phyloP scores from a whole-genome alignment of 2,113 vertebrate species.

The Oostethus manadensis region DNA sequence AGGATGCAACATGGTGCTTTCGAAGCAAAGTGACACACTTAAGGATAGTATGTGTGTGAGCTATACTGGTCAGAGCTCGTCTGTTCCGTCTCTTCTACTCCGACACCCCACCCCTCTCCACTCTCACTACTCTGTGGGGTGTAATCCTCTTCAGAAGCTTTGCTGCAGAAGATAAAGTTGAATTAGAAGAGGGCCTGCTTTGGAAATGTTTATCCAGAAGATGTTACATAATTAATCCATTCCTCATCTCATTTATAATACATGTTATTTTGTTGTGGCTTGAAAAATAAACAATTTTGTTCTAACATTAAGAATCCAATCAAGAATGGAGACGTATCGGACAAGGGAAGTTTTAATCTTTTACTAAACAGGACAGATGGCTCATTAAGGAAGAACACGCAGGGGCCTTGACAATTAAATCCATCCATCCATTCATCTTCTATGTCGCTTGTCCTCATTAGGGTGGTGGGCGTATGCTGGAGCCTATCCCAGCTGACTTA shows the following conservation, averaged over 20 bases:
- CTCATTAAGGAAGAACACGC: conserved; percentile 20
- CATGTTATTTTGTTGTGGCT: neutral
- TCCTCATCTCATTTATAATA: neutral
- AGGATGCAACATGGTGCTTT: conserved; percentile 60
- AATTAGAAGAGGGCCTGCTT: conserved; percentile 40
- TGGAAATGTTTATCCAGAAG: conserved; percentile 23
- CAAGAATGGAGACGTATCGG: conserved; percentile 40
- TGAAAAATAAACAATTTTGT: conserved; percentile 29
- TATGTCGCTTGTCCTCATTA: too few species aligned
- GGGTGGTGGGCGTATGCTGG: too few species aligned
- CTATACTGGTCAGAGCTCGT: conserved; percentile 17
- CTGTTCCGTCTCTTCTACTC: conserved; percentile 6
- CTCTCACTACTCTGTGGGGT: conserved; percentile 47
- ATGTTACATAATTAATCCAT: conserved; percentile 13
- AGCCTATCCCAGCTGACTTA: too few species aligned
- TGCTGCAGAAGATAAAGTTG: conserved; percentile 56
- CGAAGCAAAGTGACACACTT: neutral
- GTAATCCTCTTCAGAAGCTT: conserved; percentile 67
- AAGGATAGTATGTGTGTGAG: conserved; percentile 3
- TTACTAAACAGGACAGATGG: conserved; percentile 52
- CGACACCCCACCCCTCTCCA: conserved; percentile 32
- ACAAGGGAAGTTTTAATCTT: conserved; percentile 48
- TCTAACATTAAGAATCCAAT: conserved; percentile 61
- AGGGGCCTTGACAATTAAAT: conserved; percentile 10
- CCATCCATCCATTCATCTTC: too few species aligned